Evolutionary conservation across 2,113 vertebrate genomes (phyloP).

Genomic region (Malaclemys terrapin): DNA sequence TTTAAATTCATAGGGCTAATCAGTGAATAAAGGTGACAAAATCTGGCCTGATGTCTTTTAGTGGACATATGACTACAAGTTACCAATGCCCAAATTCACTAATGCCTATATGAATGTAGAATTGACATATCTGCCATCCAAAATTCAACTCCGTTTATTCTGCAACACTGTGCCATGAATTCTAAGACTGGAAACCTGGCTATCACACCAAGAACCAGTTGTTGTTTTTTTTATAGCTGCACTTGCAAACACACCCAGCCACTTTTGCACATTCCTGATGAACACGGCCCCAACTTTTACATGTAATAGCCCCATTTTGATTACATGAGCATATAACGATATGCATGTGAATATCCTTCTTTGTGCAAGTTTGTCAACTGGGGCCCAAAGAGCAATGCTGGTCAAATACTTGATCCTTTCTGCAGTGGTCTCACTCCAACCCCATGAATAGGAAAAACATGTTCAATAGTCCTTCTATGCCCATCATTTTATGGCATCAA

Average conservation of each 20-base stretch:
- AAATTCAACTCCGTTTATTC: not conserved
- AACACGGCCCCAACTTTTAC: not conserved
- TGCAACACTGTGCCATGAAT: fast-evolving
- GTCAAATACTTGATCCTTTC: not conserved
- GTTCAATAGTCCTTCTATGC: fast-evolving
- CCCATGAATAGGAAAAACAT: not conserved
- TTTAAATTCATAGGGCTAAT: not conserved
- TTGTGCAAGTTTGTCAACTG: fast-evolving
- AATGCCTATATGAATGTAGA: not conserved
- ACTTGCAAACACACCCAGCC: fast-evolving
- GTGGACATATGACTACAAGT: fast-evolving
- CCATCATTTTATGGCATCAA: too few species aligned
- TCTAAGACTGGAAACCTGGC: not conserved
- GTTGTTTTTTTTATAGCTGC: too few species aligned
- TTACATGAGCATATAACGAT: fast-evolving
- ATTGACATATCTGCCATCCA: not conserved
- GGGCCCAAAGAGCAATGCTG: fast-evolving
- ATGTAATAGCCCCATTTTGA: fast-evolving
- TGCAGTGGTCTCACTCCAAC: fast-evolving
- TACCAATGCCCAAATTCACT: not conserved
- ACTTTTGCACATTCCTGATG: fast-evolving
- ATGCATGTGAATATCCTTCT: fast-evolving
- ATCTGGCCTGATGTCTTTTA: fast-evolving
- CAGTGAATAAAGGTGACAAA: not conserved
- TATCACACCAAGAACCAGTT: fast-evolving